Conservation (phyloP, 2,797 vertebrate species). For the Percopsis omiscomaycus region DNA sequence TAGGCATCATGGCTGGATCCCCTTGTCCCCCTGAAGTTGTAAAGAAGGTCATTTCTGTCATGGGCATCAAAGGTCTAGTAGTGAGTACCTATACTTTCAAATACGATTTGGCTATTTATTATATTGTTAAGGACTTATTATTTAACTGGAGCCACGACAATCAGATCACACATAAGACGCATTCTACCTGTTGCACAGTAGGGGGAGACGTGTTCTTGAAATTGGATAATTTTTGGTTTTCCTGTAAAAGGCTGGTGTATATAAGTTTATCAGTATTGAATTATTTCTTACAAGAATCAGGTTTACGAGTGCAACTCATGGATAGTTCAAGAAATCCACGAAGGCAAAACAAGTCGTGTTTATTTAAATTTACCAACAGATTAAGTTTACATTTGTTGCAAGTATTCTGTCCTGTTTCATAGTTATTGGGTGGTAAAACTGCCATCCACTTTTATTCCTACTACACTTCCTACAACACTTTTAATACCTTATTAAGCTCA, state of each 20-base stretch:
- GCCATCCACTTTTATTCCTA: not conserved
- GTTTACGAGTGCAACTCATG: constrained; percentile 4
- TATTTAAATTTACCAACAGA: not conserved
- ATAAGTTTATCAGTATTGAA: not conserved
- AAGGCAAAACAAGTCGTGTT: not conserved
- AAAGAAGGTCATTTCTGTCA: constrained; percentile 61
- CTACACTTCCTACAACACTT: not conserved
- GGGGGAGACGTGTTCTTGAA: no score
- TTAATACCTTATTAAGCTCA: not conserved
- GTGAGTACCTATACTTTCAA: no score
- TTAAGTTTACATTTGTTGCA: constrained; percentile 4
- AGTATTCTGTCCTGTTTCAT: not conserved
- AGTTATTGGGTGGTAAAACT: not conserved
- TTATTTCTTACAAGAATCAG: no score
- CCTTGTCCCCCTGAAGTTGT: constrained; percentile 83
- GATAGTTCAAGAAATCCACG: not conserved
- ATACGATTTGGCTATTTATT: no score
- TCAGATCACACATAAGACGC: no score
- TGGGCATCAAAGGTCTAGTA: not conserved
- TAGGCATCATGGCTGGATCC: constrained; percentile 85
- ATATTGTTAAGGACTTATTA: no score
- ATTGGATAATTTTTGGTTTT: no score
- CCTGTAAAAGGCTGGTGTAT: no score
- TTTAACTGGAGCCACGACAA: no score
- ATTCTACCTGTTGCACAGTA: no score